phyloP scores from a whole-genome alignment of 1,140 invertebrate species.

The Drosophila parvula region DNA sequence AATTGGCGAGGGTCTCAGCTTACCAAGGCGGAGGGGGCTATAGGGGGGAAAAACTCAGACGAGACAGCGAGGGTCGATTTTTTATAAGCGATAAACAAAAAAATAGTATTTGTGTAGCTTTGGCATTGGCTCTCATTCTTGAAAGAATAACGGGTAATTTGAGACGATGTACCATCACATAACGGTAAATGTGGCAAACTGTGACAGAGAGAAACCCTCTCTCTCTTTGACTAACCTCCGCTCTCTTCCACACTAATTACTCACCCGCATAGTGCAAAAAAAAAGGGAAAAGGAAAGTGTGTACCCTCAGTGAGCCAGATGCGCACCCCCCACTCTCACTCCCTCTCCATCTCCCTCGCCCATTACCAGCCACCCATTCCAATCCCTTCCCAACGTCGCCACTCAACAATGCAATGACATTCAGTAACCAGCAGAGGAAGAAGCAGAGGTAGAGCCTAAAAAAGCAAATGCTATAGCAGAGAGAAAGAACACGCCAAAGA shows the following conservation, averaged over 20 bases:
- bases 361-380: not conserved
- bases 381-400: slow-evolving; percentile 11
- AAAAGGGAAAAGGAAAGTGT: slow-evolving; percentile 2
- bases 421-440: slow-evolving; percentile 27
- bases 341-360: not conserved
- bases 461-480: slow-evolving; percentile 5
- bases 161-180: slow-evolving; percentile 28
- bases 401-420: slow-evolving; percentile 64
- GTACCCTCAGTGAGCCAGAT: slow-evolving; percentile 40
- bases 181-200: slow-evolving; percentile 45
- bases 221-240: not conserved
- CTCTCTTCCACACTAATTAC: not conserved
- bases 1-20: slow-evolving; percentile 30
- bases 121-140: slow-evolving; percentile 9
- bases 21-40: slow-evolving; percentile 2
- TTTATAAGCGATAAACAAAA: slow-evolving; percentile 11
- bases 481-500: slow-evolving; percentile 41
- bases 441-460: not conserved
- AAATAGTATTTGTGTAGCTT: slow-evolving; percentile 25
- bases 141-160: slow-evolving; percentile 34
- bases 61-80: slow-evolving; percentile 33
- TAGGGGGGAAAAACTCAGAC: slow-evolving; percentile 5
- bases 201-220: slow-evolving; percentile 11
- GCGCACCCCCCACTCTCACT: slow-evolving; percentile 20
- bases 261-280: slow-evolving; percentile 7